Base-by-base conservation (phyloP, 2,113 vertebrate species). In the Tyrannus savana region DNA sequence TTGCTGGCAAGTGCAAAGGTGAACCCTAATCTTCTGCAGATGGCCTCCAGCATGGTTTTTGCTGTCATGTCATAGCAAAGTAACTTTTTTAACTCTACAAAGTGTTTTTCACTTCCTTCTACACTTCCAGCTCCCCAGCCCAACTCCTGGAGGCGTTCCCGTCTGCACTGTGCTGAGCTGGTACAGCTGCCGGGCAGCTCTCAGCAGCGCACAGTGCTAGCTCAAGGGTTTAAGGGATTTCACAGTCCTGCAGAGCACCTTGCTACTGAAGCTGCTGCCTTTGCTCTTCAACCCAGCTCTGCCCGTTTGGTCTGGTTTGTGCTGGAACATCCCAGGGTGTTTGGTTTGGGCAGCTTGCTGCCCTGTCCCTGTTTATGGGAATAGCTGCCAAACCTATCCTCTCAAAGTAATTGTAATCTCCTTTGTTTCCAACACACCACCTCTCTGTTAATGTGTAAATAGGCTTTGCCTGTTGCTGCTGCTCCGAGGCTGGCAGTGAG, bases 1-100 rank as follows among this genome's bases (percentile, higher is more conserved):
- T 55, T 89, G 50, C 76, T 88, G n/a, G 21, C 56, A 76, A 56
- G 76, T 88, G 59, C 76, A 90, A 93, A 94, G 92, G 90, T 93
- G 69, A 93, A 33, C 31, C 52, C 49, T 28, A 46, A 52, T 53
- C 49, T 78, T 86, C 56, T 92, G 84, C 69, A 56, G n/a, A 58
- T 82, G 77, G 71, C 53, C 23, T 75, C 84, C 77, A 76, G 86
- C 76, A 41, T 78, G 47, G 9, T 37, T 79, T 94, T 84, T 95
- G 89, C 83, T 93, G 52, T 84, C 52, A 28, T 50, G 22, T 72
- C 35, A 37, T 66, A 85, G 58, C 81, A 85, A 52, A 78, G 25
- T 92, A 87, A 95, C 52, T 86, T 75, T 53, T 80, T 94, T 24
- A 78, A 86, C 66, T 77, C 35, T 77, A 8, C 28, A 86, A 66